Conservation (phyloP, 1,140 invertebrate genomes). For the Drosophila busckii region DNA sequence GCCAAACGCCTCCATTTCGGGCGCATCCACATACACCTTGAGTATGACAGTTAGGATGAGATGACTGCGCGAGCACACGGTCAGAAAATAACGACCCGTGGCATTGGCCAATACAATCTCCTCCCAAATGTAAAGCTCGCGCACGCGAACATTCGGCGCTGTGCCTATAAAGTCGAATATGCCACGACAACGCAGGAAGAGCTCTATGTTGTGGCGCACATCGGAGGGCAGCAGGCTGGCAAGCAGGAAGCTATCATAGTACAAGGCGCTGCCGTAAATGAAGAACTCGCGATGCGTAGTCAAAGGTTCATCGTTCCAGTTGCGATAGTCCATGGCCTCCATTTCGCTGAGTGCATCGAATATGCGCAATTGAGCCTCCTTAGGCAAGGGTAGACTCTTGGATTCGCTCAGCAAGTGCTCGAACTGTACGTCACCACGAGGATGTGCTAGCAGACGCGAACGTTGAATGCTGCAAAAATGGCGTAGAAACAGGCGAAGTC, state of each 20-base stretch:
- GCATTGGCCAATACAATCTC: slow-evolving; percentile 83
- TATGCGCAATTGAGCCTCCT: slow-evolving; percentile 87
- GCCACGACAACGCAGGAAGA: slow-evolving; percentile 85
- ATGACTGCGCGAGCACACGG: slow-evolving; percentile 86
- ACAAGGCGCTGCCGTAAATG: slow-evolving; percentile 86
- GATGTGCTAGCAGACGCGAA: slow-evolving; percentile 38
- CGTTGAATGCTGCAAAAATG: slow-evolving; percentile 67
- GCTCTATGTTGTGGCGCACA: slow-evolving; percentile 85
- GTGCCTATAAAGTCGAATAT: slow-evolving; percentile 83
- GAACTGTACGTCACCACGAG: slow-evolving; percentile 40
- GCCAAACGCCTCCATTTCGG: slow-evolving; percentile 55
- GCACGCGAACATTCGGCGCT: slow-evolving; percentile 81
- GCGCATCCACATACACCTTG: slow-evolving; percentile 83
- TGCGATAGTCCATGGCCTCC: slow-evolving; percentile 89
- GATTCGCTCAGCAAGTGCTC: slow-evolving; percentile 64
- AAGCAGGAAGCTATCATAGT: slow-evolving; percentile 85
- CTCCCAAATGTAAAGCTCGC: slow-evolving; percentile 87
- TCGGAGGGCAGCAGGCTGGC: slow-evolving; percentile 86
- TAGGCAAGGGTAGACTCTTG: slow-evolving; percentile 82
- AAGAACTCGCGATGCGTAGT: slow-evolving; percentile 88
- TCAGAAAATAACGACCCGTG: slow-evolving; percentile 83
- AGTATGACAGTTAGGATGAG: slow-evolving; percentile 86
- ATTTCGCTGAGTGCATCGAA: slow-evolving; percentile 89
- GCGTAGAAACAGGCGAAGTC: slow-evolving; percentile 30
- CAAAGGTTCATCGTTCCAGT: slow-evolving; percentile 89